phyloP scores from a whole-genome alignment of 2,888 invertebrate genomes.

The Fabriciana adippe region DNA sequence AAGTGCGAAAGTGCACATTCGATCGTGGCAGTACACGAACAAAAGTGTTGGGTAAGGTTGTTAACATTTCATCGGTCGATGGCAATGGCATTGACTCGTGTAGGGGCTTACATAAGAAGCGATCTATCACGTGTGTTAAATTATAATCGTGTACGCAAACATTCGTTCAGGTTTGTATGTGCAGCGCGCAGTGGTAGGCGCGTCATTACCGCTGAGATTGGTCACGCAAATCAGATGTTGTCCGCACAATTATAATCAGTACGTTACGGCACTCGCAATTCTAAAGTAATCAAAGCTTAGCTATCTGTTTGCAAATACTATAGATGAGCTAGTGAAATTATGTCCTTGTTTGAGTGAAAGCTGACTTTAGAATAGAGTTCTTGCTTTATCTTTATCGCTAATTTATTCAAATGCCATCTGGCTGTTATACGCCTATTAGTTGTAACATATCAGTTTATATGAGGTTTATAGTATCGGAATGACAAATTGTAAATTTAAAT shows the following conservation, averaged over 20 bases:
- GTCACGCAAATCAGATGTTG: conserved; percentile 80
- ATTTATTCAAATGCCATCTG: conserved; percentile 11
- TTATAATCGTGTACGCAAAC: conserved; percentile 33
- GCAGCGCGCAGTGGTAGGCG: conserved; percentile 56
- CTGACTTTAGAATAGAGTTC: conserved; percentile 3
- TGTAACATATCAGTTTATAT: background rate
- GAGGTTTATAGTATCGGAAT: conserved; percentile 11
- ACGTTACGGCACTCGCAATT: conserved; percentile 74
- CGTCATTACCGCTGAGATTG: conserved; percentile 75
- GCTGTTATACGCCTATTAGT: too few species aligned
- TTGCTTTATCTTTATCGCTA: conserved; percentile 6
- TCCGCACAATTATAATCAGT: conserved; percentile 81
- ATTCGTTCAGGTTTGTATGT: conserved; percentile 36
- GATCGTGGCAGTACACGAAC: conserved; percentile 43
- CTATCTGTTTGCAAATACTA: conserved; percentile 65
- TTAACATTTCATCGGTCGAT: conserved; percentile 43
- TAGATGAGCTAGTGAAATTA: conserved; percentile 40
- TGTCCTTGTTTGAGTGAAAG: conserved; percentile 29
- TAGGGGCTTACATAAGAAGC: conserved; percentile 35
- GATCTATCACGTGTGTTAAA: conserved; percentile 32
- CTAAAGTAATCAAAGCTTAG: conserved; percentile 76
- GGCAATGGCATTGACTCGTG: conserved; percentile 41
- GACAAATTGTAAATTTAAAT: conserved; percentile 12
- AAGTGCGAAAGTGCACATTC: conserved; percentile 77
- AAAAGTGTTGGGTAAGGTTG: conserved; percentile 35